Percentiles rank a stretch among this genome's conserved stretches.
These are phyloP conservation scores for Pelobates cultripes DNA, from an alignment of 2,797 vertebrate genomes.

Conservation along the genomic window DNA sequence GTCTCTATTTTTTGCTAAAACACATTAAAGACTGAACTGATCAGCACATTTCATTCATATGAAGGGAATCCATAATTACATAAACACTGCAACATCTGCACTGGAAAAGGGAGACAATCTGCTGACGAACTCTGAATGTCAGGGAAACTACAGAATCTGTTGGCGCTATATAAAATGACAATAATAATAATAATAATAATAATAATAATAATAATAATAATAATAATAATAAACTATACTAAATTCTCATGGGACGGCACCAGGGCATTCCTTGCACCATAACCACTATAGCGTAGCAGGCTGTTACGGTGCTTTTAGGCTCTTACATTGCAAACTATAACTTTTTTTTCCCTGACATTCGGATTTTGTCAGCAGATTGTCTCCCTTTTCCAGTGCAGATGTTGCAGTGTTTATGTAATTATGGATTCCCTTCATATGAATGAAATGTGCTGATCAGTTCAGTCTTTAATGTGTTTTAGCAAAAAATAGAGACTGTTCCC, in stretches of 20 bases:
- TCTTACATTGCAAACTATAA: no score
- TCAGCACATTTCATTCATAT: constrained; percentile 13
- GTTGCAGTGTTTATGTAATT: constrained; percentile 19
- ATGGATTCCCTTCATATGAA: constrained; percentile 13
- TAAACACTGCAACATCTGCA: constrained; percentile 27
- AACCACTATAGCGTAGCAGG: no score
- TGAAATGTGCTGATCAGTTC: constrained; percentile 3
- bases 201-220: no score
- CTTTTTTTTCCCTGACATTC: constrained; percentile 14
- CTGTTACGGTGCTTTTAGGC: no score
- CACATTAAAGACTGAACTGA: not conserved
- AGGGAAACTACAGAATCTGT: no score
- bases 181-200: no score
- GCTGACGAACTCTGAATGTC: constrained; percentile 5
- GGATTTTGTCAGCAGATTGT: constrained; percentile 15
- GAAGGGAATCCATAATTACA: constrained; percentile 13
- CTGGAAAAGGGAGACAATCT: constrained; percentile 2
- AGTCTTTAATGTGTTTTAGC: not conserved
- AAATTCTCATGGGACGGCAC: no score
- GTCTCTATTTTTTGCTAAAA: not conserved
- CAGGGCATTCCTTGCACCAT: no score
- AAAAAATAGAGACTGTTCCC: not conserved
- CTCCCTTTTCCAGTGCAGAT: constrained; percentile 19
- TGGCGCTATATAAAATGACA: no score
- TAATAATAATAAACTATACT: no score